These are phyloP conservation scores for Sphinx pinastri DNA, from an alignment of 2,888 invertebrate species.

Conservation along the genomic window DNA sequence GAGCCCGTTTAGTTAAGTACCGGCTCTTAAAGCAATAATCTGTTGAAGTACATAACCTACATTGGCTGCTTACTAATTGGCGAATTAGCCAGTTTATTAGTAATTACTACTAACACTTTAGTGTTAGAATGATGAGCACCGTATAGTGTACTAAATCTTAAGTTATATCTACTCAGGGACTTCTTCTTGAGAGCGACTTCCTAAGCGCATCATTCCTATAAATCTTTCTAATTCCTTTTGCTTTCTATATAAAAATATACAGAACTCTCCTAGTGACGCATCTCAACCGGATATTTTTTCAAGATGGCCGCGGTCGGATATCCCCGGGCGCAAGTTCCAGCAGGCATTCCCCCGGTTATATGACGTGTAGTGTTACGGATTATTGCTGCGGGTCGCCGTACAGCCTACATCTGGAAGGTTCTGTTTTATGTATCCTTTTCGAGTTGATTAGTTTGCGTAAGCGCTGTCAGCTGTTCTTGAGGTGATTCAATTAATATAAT, in stretches of 20 bases:
- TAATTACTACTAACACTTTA: too few species aligned
- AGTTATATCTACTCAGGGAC: too few species aligned
- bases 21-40: too few species aligned
- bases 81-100: too few species aligned
- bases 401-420: slow-evolving; percentile 3
- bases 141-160: too few species aligned
- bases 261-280: slow-evolving; percentile 14
- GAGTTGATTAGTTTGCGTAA: background rate
- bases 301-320: slow-evolving; percentile 33
- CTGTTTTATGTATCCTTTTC: slow-evolving; percentile 8
- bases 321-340: slow-evolving; percentile 31
- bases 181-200: too few species aligned
- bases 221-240: too few species aligned
- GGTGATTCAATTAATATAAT: background rate
- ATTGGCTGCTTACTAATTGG: too few species aligned
- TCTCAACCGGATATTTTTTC: slow-evolving; percentile 25
- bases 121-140: too few species aligned
- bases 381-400: slow-evolving; percentile 11
- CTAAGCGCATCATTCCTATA: too few species aligned
- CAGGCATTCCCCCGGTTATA: slow-evolving; percentile 25
- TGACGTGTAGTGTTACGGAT: slow-evolving; percentile 26
- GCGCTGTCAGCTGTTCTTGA: background rate
- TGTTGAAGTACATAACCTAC: too few species aligned
- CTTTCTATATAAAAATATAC: slow-evolving; percentile 1
- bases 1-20: too few species aligned